Evolutionary conservation across 2,888 invertebrate genomes (phyloP), one percentile per base, ranked within the genome.

Genomic region (Chironomus tentans): DNA sequence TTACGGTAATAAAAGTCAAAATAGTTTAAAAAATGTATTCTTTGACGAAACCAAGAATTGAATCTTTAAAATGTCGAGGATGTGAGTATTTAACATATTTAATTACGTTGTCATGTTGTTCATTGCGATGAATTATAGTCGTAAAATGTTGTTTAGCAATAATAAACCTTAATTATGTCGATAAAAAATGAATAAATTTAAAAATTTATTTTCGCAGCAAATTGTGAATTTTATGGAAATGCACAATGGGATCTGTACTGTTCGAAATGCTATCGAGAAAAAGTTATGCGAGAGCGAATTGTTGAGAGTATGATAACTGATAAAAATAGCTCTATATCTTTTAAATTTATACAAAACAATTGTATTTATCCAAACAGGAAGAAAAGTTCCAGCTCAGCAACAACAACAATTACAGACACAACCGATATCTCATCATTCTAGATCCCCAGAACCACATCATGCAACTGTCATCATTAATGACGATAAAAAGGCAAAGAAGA

Each of bases 211-310:
- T 91, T 91, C 77, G 92, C 38, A 92, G 82, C 90, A 92, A 56
- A 96, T 50, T 99, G 98, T 85, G 98, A 97, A 77, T 99, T 90
- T 86, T 99, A 92, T 83, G 99, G 99, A 24, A 98, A 98, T 84
- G 93, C 95, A 7, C 94, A 96, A 82, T 99, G 98, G 94, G 93
- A 95, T 82, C 98, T 98, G 2, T 96, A 95, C 83, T 99, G 99
- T 84, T 98, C 98, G 68, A 93, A 95, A 85, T 99, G 99, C 83
- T 95, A 95, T 84, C 88, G 95, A 73, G 93, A 95, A 80, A 88
- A 90, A 80, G 87, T 92, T 82, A 89, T 88, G 79, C 86, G 84
- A 77, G 87, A 88, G 80, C 84, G 87, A 78, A 87, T 83, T 82
- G 88, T 87, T 80, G 86, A 83, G 79, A 81, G 84, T 84, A 81